A percentile compares a stretch with the other conserved stretches of the same genome.
phyloP scores from a whole-genome alignment of 2,888 invertebrate species.

The Spodoptera exigua region DNA sequence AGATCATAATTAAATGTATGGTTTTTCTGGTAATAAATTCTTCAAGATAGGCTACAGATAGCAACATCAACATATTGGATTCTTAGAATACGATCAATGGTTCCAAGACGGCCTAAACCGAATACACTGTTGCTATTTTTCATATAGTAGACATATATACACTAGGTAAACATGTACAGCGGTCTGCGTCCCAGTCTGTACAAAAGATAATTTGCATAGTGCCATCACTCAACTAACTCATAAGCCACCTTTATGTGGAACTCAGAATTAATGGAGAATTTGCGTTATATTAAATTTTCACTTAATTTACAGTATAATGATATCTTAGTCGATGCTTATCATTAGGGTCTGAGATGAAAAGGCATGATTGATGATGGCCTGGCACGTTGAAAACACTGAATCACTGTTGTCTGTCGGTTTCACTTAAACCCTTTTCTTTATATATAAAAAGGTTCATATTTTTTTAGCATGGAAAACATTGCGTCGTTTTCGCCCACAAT shows the following conservation, averaged over 20 bases:
- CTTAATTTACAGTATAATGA: constrained; percentile 60
- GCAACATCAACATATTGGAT: too few species aligned
- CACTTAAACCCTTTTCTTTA: constrained; percentile 66
- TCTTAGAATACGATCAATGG: too few species aligned
- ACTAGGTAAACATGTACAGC: too few species aligned
- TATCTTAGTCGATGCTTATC: constrained; percentile 66
- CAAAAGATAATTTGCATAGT: background rate
- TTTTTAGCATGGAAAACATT: constrained; percentile 55
- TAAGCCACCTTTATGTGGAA: constrained; percentile 18
- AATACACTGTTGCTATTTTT: too few species aligned
- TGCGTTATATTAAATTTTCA: constrained; percentile 50
- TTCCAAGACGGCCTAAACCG: too few species aligned
- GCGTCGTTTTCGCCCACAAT: constrained; percentile 45
- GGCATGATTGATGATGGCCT: constrained; percentile 70
- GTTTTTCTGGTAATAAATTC: too few species aligned
- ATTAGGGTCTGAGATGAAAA: constrained; percentile 63
- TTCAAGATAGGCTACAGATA: too few species aligned
- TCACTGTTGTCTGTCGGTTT: constrained; percentile 74
- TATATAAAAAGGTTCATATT: constrained; percentile 61
- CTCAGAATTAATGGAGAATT: constrained; percentile 45
- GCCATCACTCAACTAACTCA: constrained; percentile 19
- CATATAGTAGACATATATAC: too few species aligned
- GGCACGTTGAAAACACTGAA: constrained; percentile 65
- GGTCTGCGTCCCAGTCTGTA: background rate
- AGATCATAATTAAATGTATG: too few species aligned